Percentiles rank a stretch among this genome's conserved stretches.
phyloP scores from a whole-genome alignment of 2,888 invertebrate species.

The Apamea crenata region DNA sequence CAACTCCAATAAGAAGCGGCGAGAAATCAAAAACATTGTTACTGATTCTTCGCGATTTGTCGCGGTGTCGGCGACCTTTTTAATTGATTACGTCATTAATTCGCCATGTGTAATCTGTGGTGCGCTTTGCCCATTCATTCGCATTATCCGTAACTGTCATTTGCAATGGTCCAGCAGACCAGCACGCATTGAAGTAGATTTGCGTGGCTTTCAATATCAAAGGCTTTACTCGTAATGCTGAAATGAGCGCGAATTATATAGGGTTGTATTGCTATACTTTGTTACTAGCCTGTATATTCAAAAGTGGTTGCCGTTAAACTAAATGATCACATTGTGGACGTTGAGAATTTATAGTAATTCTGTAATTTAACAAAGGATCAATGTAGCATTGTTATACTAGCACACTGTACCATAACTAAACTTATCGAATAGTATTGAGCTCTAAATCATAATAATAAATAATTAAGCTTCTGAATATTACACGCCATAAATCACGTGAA shows the following conservation, averaged over 20 bases:
- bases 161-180: slow-evolving; percentile 21
- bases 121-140: slow-evolving; percentile 37
- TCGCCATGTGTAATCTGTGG: slow-evolving; percentile 34
- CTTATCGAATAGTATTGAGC: background rate
- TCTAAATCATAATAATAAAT: background rate
- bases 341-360: background rate
- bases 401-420: background rate
- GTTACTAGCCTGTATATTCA: background rate
- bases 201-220: slow-evolving; percentile 16
- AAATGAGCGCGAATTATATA: slow-evolving; percentile 1
- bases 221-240: slow-evolving; percentile 28
- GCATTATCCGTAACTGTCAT: slow-evolving; percentile 33
- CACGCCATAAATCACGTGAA: background rate
- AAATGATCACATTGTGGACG: background rate
- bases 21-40: slow-evolving; percentile 30
- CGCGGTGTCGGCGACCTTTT: slow-evolving; percentile 38
- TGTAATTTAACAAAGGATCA: background rate
- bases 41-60: slow-evolving; percentile 25
- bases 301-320: background rate
- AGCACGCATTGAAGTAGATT: slow-evolving; percentile 21
- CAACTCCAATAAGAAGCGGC: slow-evolving; percentile 11
- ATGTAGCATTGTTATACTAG: background rate
- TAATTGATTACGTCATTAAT: slow-evolving; percentile 54
- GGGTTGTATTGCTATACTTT: slow-evolving; percentile 2
- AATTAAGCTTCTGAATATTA: background rate